Evolutionary conservation across 2,888 invertebrate species (phyloP).

Genomic region (Drosophila pseudotalamancana): DNA sequence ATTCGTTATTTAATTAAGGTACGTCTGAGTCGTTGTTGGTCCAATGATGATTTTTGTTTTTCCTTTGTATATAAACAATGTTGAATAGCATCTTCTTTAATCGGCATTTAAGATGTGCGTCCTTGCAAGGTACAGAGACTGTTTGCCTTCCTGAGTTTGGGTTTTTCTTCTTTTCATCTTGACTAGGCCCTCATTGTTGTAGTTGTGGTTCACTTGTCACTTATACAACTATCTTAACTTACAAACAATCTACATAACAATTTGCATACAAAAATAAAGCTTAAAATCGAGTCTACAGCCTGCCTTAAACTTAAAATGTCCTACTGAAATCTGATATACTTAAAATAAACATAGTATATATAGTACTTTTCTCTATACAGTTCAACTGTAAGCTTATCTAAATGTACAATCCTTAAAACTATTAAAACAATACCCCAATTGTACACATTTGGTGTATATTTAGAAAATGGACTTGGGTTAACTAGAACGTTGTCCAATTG

Average conservation of each 20-base stretch:
- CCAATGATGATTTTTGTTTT: background rate
- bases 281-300: background rate
- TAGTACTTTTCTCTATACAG: constrained; percentile 13
- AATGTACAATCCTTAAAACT: constrained; percentile 3
- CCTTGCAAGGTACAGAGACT: background rate
- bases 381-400: constrained; percentile 43
- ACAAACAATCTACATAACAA: constrained; percentile 27
- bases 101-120: background rate
- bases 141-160: background rate
- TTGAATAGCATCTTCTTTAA: no score
- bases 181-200: constrained; percentile 7
- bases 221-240: constrained; percentile 40
- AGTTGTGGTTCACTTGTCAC: constrained; percentile 20
- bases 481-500: constrained; percentile 33
- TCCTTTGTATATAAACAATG: background rate
- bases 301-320: constrained; percentile 4
- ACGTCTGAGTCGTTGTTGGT: background rate
- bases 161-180: constrained; percentile 4
- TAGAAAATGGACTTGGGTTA: constrained; percentile 18
- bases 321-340: background rate
- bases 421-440: constrained; percentile 15
- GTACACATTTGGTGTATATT: constrained; percentile 14
- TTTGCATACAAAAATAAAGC: constrained; percentile 1
- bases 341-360: background rate
- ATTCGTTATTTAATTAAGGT: background rate